Evolutionary conservation across 2,797 vertebrate species (phyloP), one percentile per base, ranked within the genome.

Genomic region (Sebastes baramenuke): DNA sequence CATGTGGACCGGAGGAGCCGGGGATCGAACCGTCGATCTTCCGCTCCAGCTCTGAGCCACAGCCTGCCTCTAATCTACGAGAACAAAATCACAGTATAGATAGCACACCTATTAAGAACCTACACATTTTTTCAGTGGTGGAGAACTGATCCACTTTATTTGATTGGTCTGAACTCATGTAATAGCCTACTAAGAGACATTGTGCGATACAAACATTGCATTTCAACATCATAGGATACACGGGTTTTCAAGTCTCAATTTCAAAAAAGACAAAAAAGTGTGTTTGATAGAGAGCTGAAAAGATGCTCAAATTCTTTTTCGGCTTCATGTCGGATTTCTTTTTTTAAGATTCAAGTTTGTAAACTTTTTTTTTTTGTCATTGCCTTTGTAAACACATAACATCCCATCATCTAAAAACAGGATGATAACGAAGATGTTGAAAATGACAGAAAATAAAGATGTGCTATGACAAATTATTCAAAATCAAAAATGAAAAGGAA

Each of bases 81-180:
- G 4, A 18, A 14, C 12, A 80, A 61, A 20, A 18, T 54, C 32
- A n/a, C 1, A 30, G 54, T 6, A 60, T 54, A 55, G 38, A 81
- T 49, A 16, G 52, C 24, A 88, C 46, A 80, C 24, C 25, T 54
- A 30, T 72, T 18, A 81, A 83, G 65, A 77, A 87, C 24, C 42
- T 52, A 61, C 52, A 83, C 69, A 29, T 72, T 56, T 84, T 86
- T 86, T 88, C 81, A 89, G 88, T 88, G 87, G 94, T 95, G 95
- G 95, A 97, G 94, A 95, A 95, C 95, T 94, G 93, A 96, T 97
- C 95, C 96, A 97, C 95, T 98, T 97, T 97, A 97, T 97, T 95
- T 96, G 94, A 97, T 96, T 96, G 95, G 95, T 97, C 96, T 97
- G 95, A 97, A 97, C 95, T 96, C 92, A 96, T 95, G 91, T 96